Evolutionary conservation across 1,140 invertebrate genomes (phyloP).

Genomic region (Lordiphosa stackelbergi): DNA sequence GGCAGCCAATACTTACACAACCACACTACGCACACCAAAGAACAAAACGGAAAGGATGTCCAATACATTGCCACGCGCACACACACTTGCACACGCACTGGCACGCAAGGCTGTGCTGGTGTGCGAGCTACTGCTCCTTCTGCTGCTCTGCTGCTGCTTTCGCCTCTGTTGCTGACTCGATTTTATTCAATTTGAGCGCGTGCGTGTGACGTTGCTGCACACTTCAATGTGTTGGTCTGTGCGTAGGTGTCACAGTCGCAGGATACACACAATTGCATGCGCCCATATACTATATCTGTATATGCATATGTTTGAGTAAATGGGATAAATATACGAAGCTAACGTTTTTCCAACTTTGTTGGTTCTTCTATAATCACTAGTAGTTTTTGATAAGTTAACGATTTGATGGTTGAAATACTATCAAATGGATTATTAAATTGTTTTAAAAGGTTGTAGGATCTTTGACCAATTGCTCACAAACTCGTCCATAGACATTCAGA

Average conservation of each 20-base stretch:
- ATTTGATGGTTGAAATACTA: no score
- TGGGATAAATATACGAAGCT: not conserved
- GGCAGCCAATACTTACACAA: constrained; percentile 50
- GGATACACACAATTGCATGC: constrained; percentile 14
- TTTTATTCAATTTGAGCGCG: constrained; percentile 39
- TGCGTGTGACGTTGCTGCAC: constrained; percentile 47
- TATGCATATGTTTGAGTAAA: no score
- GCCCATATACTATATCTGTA: constrained; percentile 3
- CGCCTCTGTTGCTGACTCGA: constrained; percentile 26
- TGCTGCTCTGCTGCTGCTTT: constrained; percentile 12
- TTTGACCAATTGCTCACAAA: no score
- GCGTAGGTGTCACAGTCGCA: constrained; percentile 45
- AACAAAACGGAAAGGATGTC: constrained; percentile 56
- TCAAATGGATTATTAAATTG: no score
- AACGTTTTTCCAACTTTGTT: not conserved
- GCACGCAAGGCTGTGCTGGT: constrained; percentile 22
- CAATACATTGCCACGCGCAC: constrained; percentile 59
- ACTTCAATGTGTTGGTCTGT: constrained; percentile 43
- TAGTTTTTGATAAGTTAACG: no score
- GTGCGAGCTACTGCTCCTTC: constrained; percentile 19
- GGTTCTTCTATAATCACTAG: no score
- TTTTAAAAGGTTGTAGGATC: no score
- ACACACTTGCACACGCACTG: constrained; percentile 17
- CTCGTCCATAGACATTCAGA: no score
- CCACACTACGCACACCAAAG: constrained; percentile 60